Conservation (phyloP, 2,888 invertebrate species). For the Pammene aurita region DNA sequence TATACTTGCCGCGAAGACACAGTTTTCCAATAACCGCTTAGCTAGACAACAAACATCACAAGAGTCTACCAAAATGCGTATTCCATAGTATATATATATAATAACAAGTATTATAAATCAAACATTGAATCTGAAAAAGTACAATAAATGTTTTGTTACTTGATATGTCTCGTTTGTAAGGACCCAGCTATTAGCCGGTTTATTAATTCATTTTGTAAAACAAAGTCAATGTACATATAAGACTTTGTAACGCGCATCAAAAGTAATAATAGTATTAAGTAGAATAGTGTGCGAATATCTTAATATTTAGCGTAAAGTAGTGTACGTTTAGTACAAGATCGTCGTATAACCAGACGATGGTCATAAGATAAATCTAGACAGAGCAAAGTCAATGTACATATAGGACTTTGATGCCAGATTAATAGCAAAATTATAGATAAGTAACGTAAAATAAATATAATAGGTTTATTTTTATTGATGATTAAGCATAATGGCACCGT, state of each 20-base stretch:
- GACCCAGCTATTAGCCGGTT: constrained; percentile 8
- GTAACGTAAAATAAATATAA: background rate
- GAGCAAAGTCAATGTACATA: constrained; percentile 35
- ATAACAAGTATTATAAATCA: constrained; percentile 25
- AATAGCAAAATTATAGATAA: background rate
- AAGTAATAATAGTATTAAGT: constrained; percentile 32
- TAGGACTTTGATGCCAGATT: constrained; percentile 30
- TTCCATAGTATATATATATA: constrained; percentile 32
- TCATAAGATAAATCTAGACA: background rate
- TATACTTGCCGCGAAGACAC: constrained; percentile 6
- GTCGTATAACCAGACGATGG: background rate
- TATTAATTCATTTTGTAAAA: constrained; percentile 18
- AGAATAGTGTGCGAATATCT: constrained; percentile 3
- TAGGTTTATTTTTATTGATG: background rate
- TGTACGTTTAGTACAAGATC: constrained; percentile 8
- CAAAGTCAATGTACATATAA: constrained; percentile 32
- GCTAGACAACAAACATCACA: constrained; percentile 41
- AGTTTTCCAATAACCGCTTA: constrained; percentile 26
- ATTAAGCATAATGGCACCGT: background rate
- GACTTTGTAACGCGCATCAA: constrained; percentile 26
- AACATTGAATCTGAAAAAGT: constrained; percentile 37
- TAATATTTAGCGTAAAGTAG: background rate
- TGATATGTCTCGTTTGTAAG: constrained; percentile 27
- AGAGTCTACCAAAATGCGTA: constrained; percentile 40
- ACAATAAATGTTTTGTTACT: constrained; percentile 30